Evolutionary conservation across 1,140 invertebrate genomes (phyloP).

Genomic region (Delia radicum): DNA sequence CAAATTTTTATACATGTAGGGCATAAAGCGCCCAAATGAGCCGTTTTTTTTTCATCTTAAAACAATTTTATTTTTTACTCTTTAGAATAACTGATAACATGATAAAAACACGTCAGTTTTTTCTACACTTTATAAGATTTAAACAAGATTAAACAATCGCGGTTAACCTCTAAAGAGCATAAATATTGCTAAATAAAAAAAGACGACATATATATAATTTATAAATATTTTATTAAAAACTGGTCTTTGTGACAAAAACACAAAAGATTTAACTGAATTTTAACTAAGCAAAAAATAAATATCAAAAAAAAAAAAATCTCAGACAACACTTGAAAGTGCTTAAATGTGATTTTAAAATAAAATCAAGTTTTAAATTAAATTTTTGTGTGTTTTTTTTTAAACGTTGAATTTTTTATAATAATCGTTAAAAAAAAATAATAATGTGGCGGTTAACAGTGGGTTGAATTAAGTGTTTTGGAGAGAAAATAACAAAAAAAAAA

Average conservation of each 20-base stretch:
- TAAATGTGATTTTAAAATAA: background rate
- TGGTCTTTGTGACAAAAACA: background rate
- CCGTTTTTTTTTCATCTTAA: too few relatives aligned
- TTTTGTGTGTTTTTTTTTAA: too few relatives aligned
- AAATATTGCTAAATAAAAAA: background rate
- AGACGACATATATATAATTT: background rate
- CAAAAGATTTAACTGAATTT: background rate
- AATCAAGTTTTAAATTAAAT: too few relatives aligned
- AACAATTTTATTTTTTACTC: too few relatives aligned
- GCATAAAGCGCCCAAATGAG: too few relatives aligned
- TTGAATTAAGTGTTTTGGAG: too few relatives aligned
- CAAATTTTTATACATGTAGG: too few relatives aligned
- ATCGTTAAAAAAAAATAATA: too few relatives aligned
- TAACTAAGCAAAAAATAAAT: background rate
- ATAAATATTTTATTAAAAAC: background rate
- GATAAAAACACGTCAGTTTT: background rate
- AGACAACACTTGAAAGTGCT: background rate
- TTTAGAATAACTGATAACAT: too few relatives aligned
- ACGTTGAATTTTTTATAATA: background rate
- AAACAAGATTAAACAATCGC: background rate
- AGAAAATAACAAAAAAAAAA: too few relatives aligned
- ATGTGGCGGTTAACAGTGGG: background rate
- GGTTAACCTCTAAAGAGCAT: background rate
- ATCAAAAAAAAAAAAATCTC: background rate
- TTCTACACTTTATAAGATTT: background rate